Percentiles rank a stretch among this genome's conserved stretches.
These are phyloP conservation scores for Pantherophis guttatus DNA, from an alignment of 2,113 vertebrate genomes.

Conservation along the genomic window DNA sequence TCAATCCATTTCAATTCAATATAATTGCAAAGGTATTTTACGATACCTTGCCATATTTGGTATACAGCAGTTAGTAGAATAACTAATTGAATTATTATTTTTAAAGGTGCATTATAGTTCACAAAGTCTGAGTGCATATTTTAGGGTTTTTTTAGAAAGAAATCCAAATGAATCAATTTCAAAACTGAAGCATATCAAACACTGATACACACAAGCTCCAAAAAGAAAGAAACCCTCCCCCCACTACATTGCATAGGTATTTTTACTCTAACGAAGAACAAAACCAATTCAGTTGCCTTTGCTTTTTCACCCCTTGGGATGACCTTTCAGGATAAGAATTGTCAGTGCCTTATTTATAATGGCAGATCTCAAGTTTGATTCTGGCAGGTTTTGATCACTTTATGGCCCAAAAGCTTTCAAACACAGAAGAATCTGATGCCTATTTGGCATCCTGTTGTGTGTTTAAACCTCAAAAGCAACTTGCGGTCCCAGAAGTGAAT, in stretches of 20 bases:
- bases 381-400: slow-evolving; percentile 80
- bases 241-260: slow-evolving; percentile 25
- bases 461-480: slow-evolving; percentile 65
- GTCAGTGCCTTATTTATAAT: slow-evolving; percentile 70
- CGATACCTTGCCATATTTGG: not conserved
- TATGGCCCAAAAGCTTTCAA: slow-evolving; percentile 73
- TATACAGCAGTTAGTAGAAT: not conserved
- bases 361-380: slow-evolving; percentile 79
- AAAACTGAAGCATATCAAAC: not conserved
- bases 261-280: slow-evolving; percentile 33
- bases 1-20: not conserved
- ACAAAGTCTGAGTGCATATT: not conserved
- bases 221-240: not conserved
- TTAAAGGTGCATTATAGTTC: not conserved
- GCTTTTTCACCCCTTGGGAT: slow-evolving; percentile 52
- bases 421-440: slow-evolving; percentile 58
- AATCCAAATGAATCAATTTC: not conserved
- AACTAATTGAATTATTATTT: not conserved
- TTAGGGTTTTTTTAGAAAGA: not conserved
- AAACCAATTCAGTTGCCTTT: slow-evolving; percentile 45
- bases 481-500: slow-evolving; percentile 67
- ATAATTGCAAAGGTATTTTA: not conserved
- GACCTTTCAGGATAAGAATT: slow-evolving; percentile 64
- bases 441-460: slow-evolving; percentile 61
- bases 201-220: not conserved